Percentiles rank a stretch among this genome's conserved stretches.
Evolutionary conservation across 1,140 invertebrate genomes (phyloP).

Genomic region (Ganaspis sp.): DNA sequence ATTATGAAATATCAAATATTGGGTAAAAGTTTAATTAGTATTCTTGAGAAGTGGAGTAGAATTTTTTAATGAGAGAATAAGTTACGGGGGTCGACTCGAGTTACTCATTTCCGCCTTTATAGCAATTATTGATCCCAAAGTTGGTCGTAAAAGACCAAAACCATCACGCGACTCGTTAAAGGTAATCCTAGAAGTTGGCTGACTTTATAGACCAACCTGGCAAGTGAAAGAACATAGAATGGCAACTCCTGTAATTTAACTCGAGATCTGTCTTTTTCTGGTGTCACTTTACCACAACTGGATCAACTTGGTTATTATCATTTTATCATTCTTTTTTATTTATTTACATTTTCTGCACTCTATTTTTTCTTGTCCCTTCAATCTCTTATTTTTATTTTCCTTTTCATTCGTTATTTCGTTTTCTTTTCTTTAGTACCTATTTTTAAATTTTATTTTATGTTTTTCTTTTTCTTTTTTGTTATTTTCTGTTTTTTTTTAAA

Average conservation of each 20-base stretch:
- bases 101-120: slow-evolving; percentile 5
- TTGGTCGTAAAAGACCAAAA: slow-evolving; percentile 34
- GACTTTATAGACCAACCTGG: slow-evolving; percentile 5
- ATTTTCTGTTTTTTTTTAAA: too few relatives aligned
- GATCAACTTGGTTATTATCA: background rate
- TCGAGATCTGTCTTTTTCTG: slow-evolving; percentile 56
- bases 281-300: slow-evolving; percentile 52
- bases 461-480: too few relatives aligned
- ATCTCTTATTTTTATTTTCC: too few relatives aligned
- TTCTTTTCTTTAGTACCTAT: too few relatives aligned
- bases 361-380: too few relatives aligned
- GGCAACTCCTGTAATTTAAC: slow-evolving; percentile 48
- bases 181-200: slow-evolving; percentile 45
- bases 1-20: too few relatives aligned
- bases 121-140: slow-evolving; percentile 46
- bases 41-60: background rate
- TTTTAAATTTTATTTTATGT: too few relatives aligned
- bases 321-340: background rate
- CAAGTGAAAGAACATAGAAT: slow-evolving; percentile 24
- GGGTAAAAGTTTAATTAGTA: background rate
- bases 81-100: background rate
- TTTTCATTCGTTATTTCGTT: too few relatives aligned
- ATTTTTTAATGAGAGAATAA: background rate
- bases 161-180: background rate
- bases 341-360: too few relatives aligned